Base-by-base conservation (phyloP, 2,888 invertebrate genomes). In the Drosophila cognata region DNA sequence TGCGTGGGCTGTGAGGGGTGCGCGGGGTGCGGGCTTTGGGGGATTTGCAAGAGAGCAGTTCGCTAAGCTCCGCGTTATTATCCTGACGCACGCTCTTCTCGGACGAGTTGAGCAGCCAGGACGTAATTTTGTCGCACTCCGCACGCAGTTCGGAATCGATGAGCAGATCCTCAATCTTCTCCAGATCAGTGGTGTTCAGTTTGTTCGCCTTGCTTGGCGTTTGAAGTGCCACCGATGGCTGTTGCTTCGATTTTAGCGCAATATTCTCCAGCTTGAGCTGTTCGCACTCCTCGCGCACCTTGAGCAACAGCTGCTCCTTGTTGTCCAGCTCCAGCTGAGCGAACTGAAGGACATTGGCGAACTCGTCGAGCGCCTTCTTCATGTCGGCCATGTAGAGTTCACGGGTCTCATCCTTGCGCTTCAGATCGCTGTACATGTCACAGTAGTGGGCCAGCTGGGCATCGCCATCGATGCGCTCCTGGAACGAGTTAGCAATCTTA, bases 401-500 rank as follows among this genome's bases (percentile, higher is more conserved):
- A 28, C 93, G 92, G 10, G 91, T 84, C 60, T 93, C 93, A 71
- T 93, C 93, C 78, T 93, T 93, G 71, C 85, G 89, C 68, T 92
- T 92, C 38, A 93, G 87, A 48, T 93, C 93, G 71, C 90, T 87
- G 84, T 92, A 93, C 89, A 93, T 84, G 66, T 92, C 92, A 31
- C 92, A 88, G 77, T 93, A 93, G 81, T 92, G 93, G 65, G 91
- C 90, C 74, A 92, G 82, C 84, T 93, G 93, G 57, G 92, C 91
- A 79, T 93, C 92, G 18, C 90, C 90, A 66, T 93, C 92, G 74
- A 93, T 91, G 65, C 92, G 92, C 84, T 92, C 92, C 91, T 93
- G 93, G 90, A 93, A 93, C 81, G 93, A 91, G 90, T 92, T 92
- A 78, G 93, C 93, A 91, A 93, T 93, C 89, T 93, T 92, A 90